These are phyloP conservation scores for Nothocercus nigrocapillus DNA, from an alignment of 2,113 vertebrate species.

Conservation along the genomic window DNA sequence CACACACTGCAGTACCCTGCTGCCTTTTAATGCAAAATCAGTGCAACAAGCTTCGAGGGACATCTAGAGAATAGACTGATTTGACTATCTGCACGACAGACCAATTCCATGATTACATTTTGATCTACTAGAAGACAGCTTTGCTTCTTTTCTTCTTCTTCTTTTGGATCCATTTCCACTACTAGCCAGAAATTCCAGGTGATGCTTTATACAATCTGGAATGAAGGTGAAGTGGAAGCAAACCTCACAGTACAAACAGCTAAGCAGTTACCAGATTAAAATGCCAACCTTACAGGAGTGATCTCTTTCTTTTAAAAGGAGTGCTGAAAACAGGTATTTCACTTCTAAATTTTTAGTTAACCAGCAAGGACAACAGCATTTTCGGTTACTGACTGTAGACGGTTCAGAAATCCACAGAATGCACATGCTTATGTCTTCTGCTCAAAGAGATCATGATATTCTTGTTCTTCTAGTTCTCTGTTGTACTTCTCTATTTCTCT, in stretches of 20 bases:
- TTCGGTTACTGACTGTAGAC: constrained; percentile 14
- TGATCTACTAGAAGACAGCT: neutral
- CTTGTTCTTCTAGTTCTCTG: constrained; percentile 88
- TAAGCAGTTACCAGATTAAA: constrained; percentile 56
- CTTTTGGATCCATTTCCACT: constrained; percentile 23
- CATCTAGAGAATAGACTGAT: neutral
- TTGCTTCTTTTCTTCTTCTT: neutral
- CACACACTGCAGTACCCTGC: neutral
- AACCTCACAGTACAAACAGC: constrained; percentile 57
- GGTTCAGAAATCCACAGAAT: neutral
- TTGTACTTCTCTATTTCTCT: constrained; percentile 92
- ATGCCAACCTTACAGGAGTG: constrained; percentile 52
- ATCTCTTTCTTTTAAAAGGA: constrained; percentile 32
- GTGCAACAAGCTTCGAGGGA: neutral
- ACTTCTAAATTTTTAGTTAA: constrained; percentile 31
- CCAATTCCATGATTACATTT: neutral
- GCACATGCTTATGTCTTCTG: constrained; percentile 72
- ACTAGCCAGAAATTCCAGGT: constrained; percentile 56
- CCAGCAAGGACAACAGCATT: constrained; percentile 46
- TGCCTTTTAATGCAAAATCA: neutral
- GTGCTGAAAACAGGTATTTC: constrained; percentile 42
- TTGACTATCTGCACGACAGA: neutral
- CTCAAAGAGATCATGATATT: constrained; percentile 89
- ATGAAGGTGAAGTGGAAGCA: constrained; percentile 72
- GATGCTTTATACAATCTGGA: constrained; percentile 63